Evolutionary conservation across 2,888 invertebrate species (phyloP).

Genomic region (Sinotaia quadrata): DNA sequence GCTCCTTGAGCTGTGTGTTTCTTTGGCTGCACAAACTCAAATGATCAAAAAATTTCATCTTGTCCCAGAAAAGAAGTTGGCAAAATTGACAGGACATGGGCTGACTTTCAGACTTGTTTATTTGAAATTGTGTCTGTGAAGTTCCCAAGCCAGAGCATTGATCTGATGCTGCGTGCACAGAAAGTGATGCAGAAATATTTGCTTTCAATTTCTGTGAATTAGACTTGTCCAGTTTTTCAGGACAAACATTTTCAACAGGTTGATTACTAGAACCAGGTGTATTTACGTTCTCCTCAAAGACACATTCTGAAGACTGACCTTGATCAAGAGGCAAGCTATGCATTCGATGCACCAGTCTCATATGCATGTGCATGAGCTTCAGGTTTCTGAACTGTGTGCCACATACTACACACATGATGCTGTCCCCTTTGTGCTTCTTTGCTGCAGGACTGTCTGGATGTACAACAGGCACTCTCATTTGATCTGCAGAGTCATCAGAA

Average conservation of each 20-base stretch:
- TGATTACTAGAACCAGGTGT: background rate
- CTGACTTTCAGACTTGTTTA: background rate
- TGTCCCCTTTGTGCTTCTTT: background rate
- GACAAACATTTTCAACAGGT: background rate
- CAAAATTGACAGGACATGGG: conserved; percentile 17
- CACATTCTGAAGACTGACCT: background rate
- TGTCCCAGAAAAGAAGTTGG: conserved; percentile 25
- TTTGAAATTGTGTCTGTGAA: background rate
- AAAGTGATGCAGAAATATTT: background rate
- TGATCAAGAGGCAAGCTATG: too few relatives aligned
- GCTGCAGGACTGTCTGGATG: background rate
- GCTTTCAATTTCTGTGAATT: background rate
- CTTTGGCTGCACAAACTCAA: conserved; percentile 17
- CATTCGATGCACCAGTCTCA: conserved; percentile 25
- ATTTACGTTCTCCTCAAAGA: background rate
- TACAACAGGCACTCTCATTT: background rate
- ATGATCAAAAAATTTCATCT: conserved; percentile 2
- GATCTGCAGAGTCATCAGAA: background rate
- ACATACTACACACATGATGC: conserved; percentile 13
- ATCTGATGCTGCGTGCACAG: background rate
- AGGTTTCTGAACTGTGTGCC: conserved; percentile 20
- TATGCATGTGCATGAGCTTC: conserved; percentile 22
- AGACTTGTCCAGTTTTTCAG: background rate
- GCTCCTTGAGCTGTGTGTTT: background rate
- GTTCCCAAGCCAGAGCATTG: background rate